Percentiles rank a stretch among this genome's conserved stretches.
Evolutionary conservation across 2,113 vertebrate genomes (phyloP).

Genomic region (Tor tambroides): DNA sequence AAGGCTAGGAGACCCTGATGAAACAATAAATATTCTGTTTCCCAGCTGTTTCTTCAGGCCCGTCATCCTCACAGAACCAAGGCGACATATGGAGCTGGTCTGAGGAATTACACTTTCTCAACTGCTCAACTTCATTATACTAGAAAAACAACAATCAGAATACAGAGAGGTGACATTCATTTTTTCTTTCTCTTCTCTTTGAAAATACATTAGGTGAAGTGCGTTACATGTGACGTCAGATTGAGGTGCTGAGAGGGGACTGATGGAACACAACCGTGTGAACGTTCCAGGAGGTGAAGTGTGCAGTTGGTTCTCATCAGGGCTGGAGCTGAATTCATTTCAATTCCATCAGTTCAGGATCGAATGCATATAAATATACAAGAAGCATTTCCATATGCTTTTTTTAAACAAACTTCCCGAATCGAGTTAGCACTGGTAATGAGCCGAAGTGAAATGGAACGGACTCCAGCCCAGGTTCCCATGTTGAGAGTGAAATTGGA

Average conservation of each 20-base stretch:
- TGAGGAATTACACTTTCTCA: constrained; percentile 43
- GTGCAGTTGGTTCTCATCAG: constrained; percentile 62
- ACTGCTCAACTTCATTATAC: constrained; percentile 25
- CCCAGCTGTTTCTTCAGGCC: constrained; percentile 45
- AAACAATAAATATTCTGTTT: constrained; percentile 51
- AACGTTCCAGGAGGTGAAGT: constrained; percentile 77
- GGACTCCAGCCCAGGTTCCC: constrained; percentile 35
- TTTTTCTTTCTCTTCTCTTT: constrained; percentile 69
- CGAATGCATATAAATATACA: neutral
- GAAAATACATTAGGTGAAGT: constrained; percentile 75
- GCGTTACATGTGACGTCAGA: constrained; percentile 61
- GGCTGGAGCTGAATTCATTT: constrained; percentile 76
- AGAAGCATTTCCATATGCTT: neutral
- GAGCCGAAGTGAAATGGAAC: constrained; percentile 30
- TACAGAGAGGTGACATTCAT: constrained; percentile 85
- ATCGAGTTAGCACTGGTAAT: neutral
- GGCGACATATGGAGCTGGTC: constrained; percentile 55
- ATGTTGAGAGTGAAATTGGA: constrained; percentile 41
- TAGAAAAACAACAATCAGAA: constrained; percentile 86
- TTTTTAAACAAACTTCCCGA: neutral
- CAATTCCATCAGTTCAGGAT: constrained; percentile 81
- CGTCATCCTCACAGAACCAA: constrained; percentile 52
- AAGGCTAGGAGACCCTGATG: constrained; percentile 63
- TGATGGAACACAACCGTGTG: constrained; percentile 68
- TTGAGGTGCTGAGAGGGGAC: constrained; percentile 64